Evolutionary conservation across 2,113 vertebrate species (phyloP).

Genomic region (Pelusios castaneus): DNA sequence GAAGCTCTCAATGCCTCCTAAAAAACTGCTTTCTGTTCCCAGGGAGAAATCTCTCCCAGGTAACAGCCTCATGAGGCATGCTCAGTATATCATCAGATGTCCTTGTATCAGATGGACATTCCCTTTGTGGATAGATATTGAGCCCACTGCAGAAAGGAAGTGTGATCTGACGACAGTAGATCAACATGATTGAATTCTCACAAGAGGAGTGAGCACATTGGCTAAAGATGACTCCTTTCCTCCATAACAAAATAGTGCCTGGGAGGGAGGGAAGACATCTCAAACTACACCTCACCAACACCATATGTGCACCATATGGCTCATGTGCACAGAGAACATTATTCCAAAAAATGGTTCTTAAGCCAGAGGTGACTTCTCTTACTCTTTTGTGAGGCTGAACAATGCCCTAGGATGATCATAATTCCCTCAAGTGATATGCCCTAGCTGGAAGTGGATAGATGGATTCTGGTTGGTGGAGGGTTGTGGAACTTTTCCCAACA

Average conservation of each 20-base stretch:
- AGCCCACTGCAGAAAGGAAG: not conserved
- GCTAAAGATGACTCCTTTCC: not conserved
- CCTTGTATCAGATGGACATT: not conserved
- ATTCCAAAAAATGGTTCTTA: not conserved
- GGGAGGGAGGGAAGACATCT: not conserved
- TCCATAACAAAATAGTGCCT: not conserved
- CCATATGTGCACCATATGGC: not conserved
- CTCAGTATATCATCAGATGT: not conserved
- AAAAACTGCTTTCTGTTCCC: not conserved
- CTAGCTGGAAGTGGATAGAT: not conserved
- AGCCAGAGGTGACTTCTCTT: not conserved
- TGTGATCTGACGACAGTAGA: not conserved
- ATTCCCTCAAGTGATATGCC: not conserved
- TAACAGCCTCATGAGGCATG: not conserved
- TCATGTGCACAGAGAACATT: not conserved
- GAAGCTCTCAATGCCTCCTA: not conserved
- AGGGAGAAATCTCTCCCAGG: not conserved
- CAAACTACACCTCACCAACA: not conserved
- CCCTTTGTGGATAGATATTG: not conserved
- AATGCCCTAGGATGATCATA: not conserved
- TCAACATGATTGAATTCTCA: not conserved
- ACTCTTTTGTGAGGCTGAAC: not conserved
- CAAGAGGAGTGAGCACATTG: not conserved
- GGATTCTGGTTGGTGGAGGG: not conserved
- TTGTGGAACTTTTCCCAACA: not conserved